phyloP scores from a whole-genome alignment of 2,113 vertebrate species.

The Tretioscincus oriximinensis region DNA sequence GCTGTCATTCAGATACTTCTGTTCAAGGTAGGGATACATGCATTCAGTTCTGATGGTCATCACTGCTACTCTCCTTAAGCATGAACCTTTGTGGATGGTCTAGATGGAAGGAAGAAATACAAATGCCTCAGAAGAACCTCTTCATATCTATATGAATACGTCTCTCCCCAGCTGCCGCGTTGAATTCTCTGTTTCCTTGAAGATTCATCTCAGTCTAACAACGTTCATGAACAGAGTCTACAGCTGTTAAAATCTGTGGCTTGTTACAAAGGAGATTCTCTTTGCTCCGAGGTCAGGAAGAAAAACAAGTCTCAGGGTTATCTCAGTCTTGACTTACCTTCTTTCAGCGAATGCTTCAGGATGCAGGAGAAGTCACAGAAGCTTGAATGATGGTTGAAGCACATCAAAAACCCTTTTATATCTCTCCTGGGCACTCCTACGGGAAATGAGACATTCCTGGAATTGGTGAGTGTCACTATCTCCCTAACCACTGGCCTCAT shows the following conservation, averaged over 20 bases:
- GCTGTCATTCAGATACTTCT: background rate
- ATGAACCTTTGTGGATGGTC: no score
- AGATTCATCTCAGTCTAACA: no score
- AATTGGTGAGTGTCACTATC: background rate
- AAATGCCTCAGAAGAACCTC: no score
- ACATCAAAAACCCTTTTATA: background rate
- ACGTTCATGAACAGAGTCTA: background rate
- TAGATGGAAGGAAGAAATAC: background rate
- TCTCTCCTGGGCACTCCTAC: constrained; percentile 9
- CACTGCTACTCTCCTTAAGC: no score
- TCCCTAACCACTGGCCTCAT: background rate
- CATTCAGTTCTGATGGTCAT: no score
- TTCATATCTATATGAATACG: background rate
- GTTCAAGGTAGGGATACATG: no score
- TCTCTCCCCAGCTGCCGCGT: background rate
- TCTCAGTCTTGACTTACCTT: background rate
- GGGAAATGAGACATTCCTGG: constrained; percentile 23
- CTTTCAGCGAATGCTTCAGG: background rate
- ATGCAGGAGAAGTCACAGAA: background rate
- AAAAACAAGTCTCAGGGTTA: background rate
- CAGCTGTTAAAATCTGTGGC: no score
- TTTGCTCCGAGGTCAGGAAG: background rate
- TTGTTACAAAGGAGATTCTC: no score
- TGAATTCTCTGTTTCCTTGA: background rate
- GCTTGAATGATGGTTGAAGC: background rate